phyloP scores from a whole-genome alignment of 2,797 vertebrate genomes.

The Gambusia yucatana region DNA sequence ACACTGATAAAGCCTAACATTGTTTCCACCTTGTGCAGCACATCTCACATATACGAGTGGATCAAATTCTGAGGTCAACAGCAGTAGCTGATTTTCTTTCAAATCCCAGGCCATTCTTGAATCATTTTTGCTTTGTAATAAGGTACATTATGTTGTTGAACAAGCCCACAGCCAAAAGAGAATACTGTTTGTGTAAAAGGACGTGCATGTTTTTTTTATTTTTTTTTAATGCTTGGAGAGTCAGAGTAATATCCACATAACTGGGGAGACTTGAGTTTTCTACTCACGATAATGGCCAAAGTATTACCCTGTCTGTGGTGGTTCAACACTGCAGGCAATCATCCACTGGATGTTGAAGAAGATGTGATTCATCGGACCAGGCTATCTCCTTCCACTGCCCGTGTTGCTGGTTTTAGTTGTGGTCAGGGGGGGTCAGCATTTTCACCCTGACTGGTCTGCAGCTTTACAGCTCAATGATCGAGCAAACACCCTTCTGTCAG shows the following conservation, averaged over 20 bases:
- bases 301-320: not conserved
- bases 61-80: not conserved
- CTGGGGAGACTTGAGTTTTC: not conserved
- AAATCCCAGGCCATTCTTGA: not conserved
- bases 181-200: not conserved
- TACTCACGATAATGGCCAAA: not conserved
- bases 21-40: not conserved
- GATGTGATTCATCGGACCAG: not conserved
- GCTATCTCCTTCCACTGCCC: not conserved
- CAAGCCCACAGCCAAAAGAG: not conserved
- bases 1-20: not conserved
- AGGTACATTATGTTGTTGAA: not conserved
- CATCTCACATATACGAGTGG: not conserved
- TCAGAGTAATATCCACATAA: not conserved
- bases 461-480: not conserved
- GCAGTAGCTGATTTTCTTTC: not conserved
- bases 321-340: not conserved
- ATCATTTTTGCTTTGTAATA: not conserved
- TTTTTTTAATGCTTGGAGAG: not conserved
- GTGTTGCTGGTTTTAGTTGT: not conserved
- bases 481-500: not conserved
- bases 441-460: not conserved
- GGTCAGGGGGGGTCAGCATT: not conserved
- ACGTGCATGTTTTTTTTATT: not conserved
- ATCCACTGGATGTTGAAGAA: not conserved